A percentile compares a stretch with the other conserved stretches of the same genome.
phyloP scores from a whole-genome alignment of 2,797 vertebrate species.

The Sphenodon punctatus region DNA sequence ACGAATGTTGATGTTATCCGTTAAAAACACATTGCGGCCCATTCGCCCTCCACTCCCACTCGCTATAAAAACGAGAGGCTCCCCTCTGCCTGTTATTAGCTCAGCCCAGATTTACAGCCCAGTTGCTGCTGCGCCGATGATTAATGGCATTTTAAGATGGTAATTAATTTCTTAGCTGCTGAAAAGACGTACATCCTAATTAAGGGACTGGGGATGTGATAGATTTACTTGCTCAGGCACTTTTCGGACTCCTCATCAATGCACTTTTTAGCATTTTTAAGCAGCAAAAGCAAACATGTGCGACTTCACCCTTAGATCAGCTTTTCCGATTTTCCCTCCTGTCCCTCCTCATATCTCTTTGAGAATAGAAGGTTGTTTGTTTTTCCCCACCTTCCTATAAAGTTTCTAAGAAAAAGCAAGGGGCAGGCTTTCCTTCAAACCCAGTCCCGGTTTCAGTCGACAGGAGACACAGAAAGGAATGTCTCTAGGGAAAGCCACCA shows the following conservation, averaged over 20 bases:
- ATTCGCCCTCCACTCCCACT: constrained; percentile 43
- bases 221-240: constrained; percentile 51
- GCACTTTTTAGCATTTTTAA: constrained; percentile 39
- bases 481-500: neutral
- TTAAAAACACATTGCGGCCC: constrained; percentile 48
- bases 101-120: constrained; percentile 58
- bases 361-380: too few relatives aligned
- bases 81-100: constrained; percentile 54
- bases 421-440: neutral
- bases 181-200: constrained; percentile 67
- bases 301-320: constrained; percentile 20
- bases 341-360: too few relatives aligned
- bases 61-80: constrained; percentile 29
- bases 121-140: constrained; percentile 50
- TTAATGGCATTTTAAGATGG: constrained; percentile 71
- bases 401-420: constrained; percentile 31
- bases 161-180: constrained; percentile 73
- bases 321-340: neutral
- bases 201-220: constrained; percentile 51
- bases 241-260: constrained; percentile 21
- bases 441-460: neutral
- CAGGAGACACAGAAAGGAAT: neutral
- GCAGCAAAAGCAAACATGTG: constrained; percentile 24
- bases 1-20: constrained; percentile 44
- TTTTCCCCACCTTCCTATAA: neutral